Conservation (phyloP, 2,888 invertebrate genomes). For the Drosophila colorata region DNA sequence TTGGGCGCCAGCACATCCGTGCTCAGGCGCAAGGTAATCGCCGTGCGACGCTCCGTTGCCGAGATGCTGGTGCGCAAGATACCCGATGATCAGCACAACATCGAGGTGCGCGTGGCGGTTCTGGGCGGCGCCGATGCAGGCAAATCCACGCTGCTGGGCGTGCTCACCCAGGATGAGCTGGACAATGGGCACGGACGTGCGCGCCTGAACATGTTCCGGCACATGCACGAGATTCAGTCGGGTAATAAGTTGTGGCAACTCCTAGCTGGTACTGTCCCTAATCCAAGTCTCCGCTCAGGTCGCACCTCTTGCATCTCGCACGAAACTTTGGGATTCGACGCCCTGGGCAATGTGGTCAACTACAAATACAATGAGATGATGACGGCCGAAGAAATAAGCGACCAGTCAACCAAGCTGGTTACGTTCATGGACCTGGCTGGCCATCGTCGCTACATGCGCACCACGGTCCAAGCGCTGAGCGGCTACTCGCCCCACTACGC, state of each 20-base stretch:
- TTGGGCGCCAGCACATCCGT: conserved; percentile 93
- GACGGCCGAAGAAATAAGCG: conserved; percentile 97
- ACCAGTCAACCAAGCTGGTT: conserved; percentile 95
- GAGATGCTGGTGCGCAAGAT: conserved; percentile 96
- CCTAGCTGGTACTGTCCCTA: background rate
- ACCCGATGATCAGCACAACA: conserved; percentile 94
- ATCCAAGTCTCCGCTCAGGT: conserved; percentile 85
- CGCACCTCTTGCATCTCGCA: conserved; percentile 98
- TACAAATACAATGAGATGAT: conserved; percentile 95
- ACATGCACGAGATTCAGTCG: conserved; percentile 97
- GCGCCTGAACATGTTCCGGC: conserved; percentile 96
- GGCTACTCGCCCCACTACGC: conserved; percentile 97
- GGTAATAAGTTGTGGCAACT: conserved; percentile 28
- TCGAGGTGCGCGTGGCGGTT: conserved; percentile 96
- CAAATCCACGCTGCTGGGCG: conserved; percentile 98
- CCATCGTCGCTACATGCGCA: conserved; percentile 97
- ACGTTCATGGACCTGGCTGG: conserved; percentile 98
- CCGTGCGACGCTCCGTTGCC: conserved; percentile 88
- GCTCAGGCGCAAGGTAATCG: conserved; percentile 88
- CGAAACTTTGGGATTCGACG: conserved; percentile 98
- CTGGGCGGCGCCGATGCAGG: conserved; percentile 98
- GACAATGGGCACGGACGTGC: conserved; percentile 98
- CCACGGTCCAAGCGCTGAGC: conserved; percentile 97
- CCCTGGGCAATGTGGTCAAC: conserved; percentile 93
- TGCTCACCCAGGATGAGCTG: conserved; percentile 96